These are phyloP conservation scores for Apeira syringaria DNA, from an alignment of 2,888 invertebrate species.

Conservation along the genomic window DNA sequence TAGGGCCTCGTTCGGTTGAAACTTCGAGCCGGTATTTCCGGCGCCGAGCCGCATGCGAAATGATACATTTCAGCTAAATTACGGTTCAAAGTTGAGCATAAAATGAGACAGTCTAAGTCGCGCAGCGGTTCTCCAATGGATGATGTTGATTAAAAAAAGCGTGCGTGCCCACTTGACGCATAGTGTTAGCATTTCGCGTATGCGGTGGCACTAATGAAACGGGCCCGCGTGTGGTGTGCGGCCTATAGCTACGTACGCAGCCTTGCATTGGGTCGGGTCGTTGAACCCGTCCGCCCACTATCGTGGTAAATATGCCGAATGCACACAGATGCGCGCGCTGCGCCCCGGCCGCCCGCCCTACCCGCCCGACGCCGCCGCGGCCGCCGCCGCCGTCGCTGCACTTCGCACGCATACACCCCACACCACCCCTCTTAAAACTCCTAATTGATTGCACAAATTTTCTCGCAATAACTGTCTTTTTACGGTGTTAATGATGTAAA, in stretches of 20 bases:
- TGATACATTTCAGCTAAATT: conserved; percentile 18
- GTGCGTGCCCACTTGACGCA: conserved; percentile 76
- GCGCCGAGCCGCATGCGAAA: conserved; percentile 38
- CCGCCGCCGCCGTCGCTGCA: conserved; percentile 56
- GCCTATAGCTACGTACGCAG: conserved; percentile 68
- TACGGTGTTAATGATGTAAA: conserved; percentile 81
- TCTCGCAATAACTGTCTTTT: conserved; percentile 83
- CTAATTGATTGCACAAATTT: conserved; percentile 83
- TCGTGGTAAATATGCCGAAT: conserved; percentile 84
- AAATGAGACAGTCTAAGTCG: conserved; percentile 18
- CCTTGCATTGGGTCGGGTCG: conserved; percentile 82
- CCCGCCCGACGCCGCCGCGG: conserved; percentile 50
- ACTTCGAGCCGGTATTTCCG: conserved; percentile 35
- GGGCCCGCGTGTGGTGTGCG: conserved; percentile 48
- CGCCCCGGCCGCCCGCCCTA: conserved; percentile 48
- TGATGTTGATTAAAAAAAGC: conserved; percentile 58
- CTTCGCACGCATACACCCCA: conserved; percentile 70
- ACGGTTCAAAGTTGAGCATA: conserved; percentile 9
- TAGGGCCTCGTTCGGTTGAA: conserved; percentile 47
- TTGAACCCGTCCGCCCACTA: conserved; percentile 80
- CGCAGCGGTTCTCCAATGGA: conserved; percentile 35
- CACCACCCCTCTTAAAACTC: conserved; percentile 74
- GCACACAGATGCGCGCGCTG: conserved; percentile 83
- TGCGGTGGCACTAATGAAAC: conserved; percentile 75
- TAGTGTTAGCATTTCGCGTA: conserved; percentile 72